phyloP scores from a whole-genome alignment of 2,113 vertebrate genomes.

The Peromyscus leucopus region DNA sequence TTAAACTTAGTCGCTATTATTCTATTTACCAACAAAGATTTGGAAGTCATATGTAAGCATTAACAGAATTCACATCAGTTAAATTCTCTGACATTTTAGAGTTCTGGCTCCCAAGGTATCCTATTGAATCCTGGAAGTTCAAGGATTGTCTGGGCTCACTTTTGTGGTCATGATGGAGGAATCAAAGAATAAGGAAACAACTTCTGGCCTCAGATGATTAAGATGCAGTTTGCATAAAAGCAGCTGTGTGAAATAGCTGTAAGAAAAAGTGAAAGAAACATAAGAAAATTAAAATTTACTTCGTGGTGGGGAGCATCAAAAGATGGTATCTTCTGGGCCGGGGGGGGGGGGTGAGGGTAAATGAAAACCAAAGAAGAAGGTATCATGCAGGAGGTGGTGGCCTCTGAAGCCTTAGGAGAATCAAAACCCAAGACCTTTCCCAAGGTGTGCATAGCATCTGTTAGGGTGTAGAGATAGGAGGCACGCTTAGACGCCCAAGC shows the following conservation, averaged over 20 bases:
- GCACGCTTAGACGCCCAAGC: fast-evolving
- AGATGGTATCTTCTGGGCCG: neutral
- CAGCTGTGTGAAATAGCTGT: neutral
- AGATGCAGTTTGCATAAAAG: neutral
- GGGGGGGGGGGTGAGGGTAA: neutral
- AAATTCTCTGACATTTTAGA: neutral
- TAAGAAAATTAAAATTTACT: neutral
- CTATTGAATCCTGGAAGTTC: neutral
- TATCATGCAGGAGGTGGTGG: neutral
- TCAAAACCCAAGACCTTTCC: neutral
- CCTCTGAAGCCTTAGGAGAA: neutral
- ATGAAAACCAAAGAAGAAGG: neutral
- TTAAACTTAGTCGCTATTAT: no score
- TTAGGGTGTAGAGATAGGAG: neutral
- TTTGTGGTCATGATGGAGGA: no score
- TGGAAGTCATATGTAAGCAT: neutral
- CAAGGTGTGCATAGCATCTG: neutral
- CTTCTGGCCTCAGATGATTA: neutral
- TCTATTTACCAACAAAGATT: no score
- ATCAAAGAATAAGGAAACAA: neutral
- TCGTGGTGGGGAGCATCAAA: neutral
- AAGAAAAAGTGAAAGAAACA: neutral
- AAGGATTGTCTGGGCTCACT: neutral
- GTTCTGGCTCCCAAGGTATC: neutral
- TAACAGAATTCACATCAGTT: neutral